Base-by-base conservation (phyloP, 92 coral and sea anemone species). In the Porites evermanni region DNA sequence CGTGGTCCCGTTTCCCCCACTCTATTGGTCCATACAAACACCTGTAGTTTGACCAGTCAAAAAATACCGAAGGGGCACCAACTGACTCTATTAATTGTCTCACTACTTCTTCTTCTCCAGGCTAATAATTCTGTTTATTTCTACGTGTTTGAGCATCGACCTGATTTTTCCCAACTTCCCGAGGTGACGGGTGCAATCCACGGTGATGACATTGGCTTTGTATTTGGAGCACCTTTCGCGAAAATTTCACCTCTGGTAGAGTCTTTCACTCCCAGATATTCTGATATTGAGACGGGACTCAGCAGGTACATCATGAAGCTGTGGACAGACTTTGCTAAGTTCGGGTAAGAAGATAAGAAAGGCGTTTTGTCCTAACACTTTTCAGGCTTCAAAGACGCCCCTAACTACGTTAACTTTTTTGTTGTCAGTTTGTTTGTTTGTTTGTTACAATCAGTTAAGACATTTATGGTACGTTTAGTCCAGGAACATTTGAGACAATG, bases 291-390 rank as follows among this genome's bases (percentile, higher is more conserved):
- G 68, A 88, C 53, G 84, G 91, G 88, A 8, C 63, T 88, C 20
- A 88, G 91, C 73, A 11, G 32, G 26, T 82, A 80, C 14, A 10
- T 82, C 16, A 82, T 88, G 88, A 88, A 82, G 56, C 32, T 88
- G 70, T 90, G 90, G 93, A 74, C 87, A 56, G 88, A 90, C 79
- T 90, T 90, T 74, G 93, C 93, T 2, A 86, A 86, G 66, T 79
- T 70, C 26, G 91, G 93, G 93, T 90, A 80, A 64, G 71, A 8
- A 56, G 61, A 56, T 38, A 6, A 38, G 0, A 6, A 0, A 38
- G 47, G 47, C 61, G 8, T 56, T 56, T 56, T 56, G 61, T 11
- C 14, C 47, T 38, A 38, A 38, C 47, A 38, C 47, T 38, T 38
- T 38, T 38, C 47, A 38, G 47, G 47, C 47, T 38, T 38, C 47